Evolutionary conservation across 1,140 invertebrate genomes (phyloP).

Genomic region (Nephila pilipes): DNA sequence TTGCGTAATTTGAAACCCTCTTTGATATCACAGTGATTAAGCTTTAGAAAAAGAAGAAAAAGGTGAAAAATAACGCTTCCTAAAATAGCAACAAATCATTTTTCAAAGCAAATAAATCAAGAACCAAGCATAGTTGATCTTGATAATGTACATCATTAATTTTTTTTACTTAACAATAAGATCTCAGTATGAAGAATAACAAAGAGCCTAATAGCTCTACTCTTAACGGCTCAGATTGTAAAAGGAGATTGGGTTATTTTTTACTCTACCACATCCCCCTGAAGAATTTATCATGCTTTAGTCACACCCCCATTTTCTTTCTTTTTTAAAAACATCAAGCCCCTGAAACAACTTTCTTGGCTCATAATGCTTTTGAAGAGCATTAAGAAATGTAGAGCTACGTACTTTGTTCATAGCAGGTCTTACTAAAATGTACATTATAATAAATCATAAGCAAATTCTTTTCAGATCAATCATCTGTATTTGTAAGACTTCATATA

Average conservation of each 20-base stretch:
- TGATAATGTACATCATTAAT: slow-evolving; percentile 22
- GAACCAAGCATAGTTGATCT: neutral
- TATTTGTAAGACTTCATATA: no score
- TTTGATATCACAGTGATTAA: neutral
- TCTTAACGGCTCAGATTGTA: neutral
- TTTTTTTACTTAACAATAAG: neutral
- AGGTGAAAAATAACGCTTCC: neutral
- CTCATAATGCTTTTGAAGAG: no score
- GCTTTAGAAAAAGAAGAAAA: neutral
- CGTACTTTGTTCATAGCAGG: no score
- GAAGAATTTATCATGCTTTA: neutral
- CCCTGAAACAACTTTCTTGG: neutral
- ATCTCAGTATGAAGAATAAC: neutral
- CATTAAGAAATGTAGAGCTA: no score
- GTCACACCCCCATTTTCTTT: neutral
- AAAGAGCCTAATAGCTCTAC: neutral
- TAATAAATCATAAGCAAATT: no score
- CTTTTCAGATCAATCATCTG: no score
- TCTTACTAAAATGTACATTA: no score
- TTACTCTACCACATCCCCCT: neutral
- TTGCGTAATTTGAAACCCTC: neutral
- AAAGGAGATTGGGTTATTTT: neutral
- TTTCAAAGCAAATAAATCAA: neutral
- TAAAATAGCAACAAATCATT: slow-evolving; percentile 7
- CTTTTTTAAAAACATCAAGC: neutral